phyloP scores from a whole-genome alignment of 2,797 vertebrate genomes.

The Benthosema pterotum region DNA sequence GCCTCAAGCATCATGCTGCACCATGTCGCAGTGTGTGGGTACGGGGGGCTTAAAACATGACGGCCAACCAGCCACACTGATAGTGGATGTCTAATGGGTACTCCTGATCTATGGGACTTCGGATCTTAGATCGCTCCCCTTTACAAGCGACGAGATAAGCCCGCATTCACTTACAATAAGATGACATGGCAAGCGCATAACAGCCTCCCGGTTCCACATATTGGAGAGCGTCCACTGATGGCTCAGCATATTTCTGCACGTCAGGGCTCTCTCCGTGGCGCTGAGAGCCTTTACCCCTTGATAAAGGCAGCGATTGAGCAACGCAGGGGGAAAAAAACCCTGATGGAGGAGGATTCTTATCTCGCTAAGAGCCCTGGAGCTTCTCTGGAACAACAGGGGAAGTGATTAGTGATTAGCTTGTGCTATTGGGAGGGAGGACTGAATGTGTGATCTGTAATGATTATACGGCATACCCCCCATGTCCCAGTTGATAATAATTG shows the following conservation, averaged over 20 bases:
- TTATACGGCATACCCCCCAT: no score
- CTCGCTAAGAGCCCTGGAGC: conserved; percentile 35
- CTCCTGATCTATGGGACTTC: no score
- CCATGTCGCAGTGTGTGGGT: no score
- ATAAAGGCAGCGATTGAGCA: conserved; percentile 55
- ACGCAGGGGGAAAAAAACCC: conserved; percentile 56
- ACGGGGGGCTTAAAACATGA: no score
- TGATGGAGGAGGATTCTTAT: conserved; percentile 63
- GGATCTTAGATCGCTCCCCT: no score
- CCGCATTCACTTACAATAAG: no score
- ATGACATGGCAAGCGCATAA: background rate
- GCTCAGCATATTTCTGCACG: conserved; percentile 35
- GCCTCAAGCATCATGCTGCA: no score
- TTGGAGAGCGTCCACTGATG: conserved; percentile 28
- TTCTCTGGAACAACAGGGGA: conserved; percentile 46
- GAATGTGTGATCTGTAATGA: conserved; percentile 20
- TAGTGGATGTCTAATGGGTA: no score
- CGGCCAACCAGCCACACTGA: no score
- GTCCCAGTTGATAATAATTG: no score
- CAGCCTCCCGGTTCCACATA: conserved; percentile 34
- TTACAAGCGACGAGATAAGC: no score
- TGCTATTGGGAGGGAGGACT: conserved; percentile 32
- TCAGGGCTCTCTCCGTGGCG: conserved; percentile 35
- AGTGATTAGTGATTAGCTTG: conserved; percentile 34
- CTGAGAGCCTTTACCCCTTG: conserved; percentile 46